phyloP scores from a whole-genome alignment of 2,113 vertebrate species.

The Halichoeres trimaculatus region DNA sequence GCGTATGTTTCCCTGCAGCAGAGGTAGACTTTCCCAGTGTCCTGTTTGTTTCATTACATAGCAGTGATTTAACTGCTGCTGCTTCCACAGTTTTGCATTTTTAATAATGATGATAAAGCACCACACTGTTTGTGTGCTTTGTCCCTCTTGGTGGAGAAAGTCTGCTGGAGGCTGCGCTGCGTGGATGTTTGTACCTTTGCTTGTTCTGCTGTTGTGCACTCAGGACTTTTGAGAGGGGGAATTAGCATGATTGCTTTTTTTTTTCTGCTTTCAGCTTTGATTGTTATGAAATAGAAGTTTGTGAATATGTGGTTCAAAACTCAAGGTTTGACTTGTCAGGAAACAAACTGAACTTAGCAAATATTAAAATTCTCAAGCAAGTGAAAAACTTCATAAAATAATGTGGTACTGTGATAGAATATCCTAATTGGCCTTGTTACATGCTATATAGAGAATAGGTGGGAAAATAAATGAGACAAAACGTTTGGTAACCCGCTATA shows the following conservation, averaged over 20 bases:
- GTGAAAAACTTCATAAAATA: too few species aligned
- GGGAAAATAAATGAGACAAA: too few species aligned
- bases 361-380: too few species aligned
- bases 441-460: too few species aligned
- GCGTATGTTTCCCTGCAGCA: not conserved
- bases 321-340: not conserved
- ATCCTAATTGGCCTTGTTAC: too few species aligned
- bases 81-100: slow-evolving; percentile 45
- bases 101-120: slow-evolving; percentile 65
- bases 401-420: too few species aligned
- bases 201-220: not conserved
- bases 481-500: too few species aligned
- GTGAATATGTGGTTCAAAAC: not conserved
- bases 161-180: slow-evolving; percentile 27
- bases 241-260: not conserved
- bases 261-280: not conserved
- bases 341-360: not conserved
- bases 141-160: slow-evolving; percentile 30
- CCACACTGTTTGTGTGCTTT: slow-evolving; percentile 39
- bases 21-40: not conserved
- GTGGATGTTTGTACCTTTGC: not conserved
- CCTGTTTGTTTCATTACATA: slow-evolving; percentile 11
- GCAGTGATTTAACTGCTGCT: slow-evolving; percentile 45
- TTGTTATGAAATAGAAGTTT: not conserved
- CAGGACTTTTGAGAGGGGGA: not conserved